Evolutionary conservation across 2,113 vertebrate species (phyloP), one percentile per base, ranked within the genome.

Genomic region (Ictidomys tridecemlineatus): DNA sequence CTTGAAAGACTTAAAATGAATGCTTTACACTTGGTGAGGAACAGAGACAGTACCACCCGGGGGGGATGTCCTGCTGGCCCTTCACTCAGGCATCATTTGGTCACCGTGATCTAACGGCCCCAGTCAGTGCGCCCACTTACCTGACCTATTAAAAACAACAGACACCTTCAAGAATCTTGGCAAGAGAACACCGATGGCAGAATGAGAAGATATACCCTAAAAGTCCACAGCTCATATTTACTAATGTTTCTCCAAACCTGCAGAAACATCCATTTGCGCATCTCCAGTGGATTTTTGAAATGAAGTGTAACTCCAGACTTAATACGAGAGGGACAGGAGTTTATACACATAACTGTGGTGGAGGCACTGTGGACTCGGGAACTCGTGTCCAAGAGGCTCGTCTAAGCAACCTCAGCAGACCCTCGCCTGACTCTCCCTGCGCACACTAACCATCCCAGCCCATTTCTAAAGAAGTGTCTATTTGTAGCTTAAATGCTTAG

Each of bases 351-450:
- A 45, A 45, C 45, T 45, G 8, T 45, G 45, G 45, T 97, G 79
- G 89, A 95, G 91, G 48, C 56, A 42, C 96, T 45, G 45, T 45
- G 97, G 96, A 30, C 80, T 58, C 86, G 96, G 93, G 76, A 97
- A 94, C 94, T 82, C 70, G 39, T 76, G 37, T 97, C 93, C 20
- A 4, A 18, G 94, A 97, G 83, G 86, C 94, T 96, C 48, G 28
- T 45, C 61, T 83, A 93, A 94, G 96, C 93, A 53, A 82, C 74
- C 97, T 96, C 67, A 96, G 95, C 86, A 91, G 90, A 89, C 85
- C 96, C 85, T 96, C 65, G 89, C 28, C 1, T 42, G 45, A 72
- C 18, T 61, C 30, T 78, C 24, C 65, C 11, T 17, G 56, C 94
- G 63, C 96, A 97, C 89, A 94, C 5, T 87, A 56, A 39, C 12